Conservation (phyloP, 1,140 invertebrate species). For the Holcopasites calliopsidis region DNA sequence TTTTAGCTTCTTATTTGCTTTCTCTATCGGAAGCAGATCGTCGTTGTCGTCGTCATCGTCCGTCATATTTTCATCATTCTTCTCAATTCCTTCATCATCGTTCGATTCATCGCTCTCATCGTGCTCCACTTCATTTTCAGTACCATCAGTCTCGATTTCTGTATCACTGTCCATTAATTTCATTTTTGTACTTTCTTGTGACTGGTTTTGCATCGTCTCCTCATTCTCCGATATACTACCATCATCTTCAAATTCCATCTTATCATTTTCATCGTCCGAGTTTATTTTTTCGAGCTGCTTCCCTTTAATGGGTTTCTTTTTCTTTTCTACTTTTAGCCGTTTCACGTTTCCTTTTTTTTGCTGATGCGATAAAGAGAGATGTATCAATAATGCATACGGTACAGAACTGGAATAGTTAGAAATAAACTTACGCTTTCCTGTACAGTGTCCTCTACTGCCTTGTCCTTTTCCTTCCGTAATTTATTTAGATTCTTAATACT, state of each 20-base stretch:
- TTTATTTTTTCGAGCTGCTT: background rate
- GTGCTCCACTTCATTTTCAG: conserved; percentile 7
- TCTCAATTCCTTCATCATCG: conserved; percentile 72
- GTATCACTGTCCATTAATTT: conserved; percentile 15
- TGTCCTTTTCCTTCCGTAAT: conserved; percentile 49
- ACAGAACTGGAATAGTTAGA: background rate
- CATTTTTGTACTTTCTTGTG: conserved; percentile 23
- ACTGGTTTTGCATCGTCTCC: conserved; percentile 36
- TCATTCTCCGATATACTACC: conserved; percentile 24
- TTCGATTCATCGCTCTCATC: conserved; percentile 67
- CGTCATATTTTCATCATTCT: conserved; percentile 74
- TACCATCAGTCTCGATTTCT: conserved; percentile 10
- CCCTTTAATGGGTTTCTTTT: conserved; percentile 38
- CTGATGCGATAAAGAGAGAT: background rate
- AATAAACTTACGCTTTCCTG: conserved; percentile 46
- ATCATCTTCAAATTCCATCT: conserved; percentile 62
- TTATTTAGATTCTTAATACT: conserved; percentile 75
- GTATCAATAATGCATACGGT: background rate
- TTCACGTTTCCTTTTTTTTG: conserved; percentile 2
- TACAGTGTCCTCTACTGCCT: conserved; percentile 55
- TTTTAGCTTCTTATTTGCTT: conserved; percentile 89
- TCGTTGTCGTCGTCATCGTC: conserved; percentile 81
- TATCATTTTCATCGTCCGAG: conserved; percentile 19
- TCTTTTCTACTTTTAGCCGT: conserved; percentile 63
- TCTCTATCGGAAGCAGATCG: conserved; percentile 92